These are phyloP conservation scores for Bovichtus variegatus DNA, from an alignment of 2,797 vertebrate genomes.

Conservation along the genomic window DNA sequence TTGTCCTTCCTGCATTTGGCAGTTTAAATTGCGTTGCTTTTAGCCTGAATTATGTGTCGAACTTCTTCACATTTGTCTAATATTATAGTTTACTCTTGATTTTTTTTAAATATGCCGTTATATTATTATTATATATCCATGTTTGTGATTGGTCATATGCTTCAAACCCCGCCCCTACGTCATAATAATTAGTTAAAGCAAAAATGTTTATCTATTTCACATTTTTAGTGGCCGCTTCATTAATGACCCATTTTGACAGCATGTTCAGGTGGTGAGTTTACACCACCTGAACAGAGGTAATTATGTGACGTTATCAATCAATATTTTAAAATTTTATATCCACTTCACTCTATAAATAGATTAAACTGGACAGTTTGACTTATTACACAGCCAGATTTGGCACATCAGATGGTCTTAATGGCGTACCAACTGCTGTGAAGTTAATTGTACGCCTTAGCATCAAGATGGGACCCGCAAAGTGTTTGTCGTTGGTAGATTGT, in stretches of 20 bases:
- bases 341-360: conserved; percentile 26
- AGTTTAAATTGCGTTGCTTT: too few species aligned
- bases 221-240: neutral
- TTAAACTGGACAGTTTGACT: conserved; percentile 33
- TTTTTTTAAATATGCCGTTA: too few species aligned
- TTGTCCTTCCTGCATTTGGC: too few species aligned
- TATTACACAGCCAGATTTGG: conserved; percentile 24
- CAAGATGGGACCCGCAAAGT: neutral
- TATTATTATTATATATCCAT: too few species aligned
- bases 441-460: conserved; percentile 13
- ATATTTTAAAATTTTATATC: conserved; percentile 5
- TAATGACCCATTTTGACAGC: neutral
- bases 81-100: too few species aligned
- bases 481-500: neutral
- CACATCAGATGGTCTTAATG: conserved; percentile 20
- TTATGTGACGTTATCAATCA: neutral
- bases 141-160: too few species aligned
- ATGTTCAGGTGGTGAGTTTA: neutral
- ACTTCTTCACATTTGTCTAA: too few species aligned
- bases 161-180: too few species aligned
- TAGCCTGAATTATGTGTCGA: too few species aligned
- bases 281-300: neutral
- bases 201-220: too few species aligned
- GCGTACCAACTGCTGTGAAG: conserved; percentile 13
- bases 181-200: too few species aligned